Percentiles rank a stretch among this genome's conserved stretches.
Conservation (phyloP, 2,888 invertebrate species). For the Phlogophora meticulosa region DNA sequence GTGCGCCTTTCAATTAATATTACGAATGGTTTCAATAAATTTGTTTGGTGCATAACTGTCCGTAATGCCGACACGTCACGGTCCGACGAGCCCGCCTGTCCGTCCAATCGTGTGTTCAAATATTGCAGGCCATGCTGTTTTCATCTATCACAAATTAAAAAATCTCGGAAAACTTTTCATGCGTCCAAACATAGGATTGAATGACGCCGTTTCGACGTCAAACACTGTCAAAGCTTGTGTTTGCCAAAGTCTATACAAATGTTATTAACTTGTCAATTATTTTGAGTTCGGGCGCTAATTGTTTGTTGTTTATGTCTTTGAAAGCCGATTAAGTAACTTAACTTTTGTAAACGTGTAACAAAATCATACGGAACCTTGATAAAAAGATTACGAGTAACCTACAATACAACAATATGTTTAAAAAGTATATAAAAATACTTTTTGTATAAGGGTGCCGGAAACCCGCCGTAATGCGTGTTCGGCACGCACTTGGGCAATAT, state of each 20-base stretch:
- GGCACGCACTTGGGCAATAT: constrained; percentile 53
- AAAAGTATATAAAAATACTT: constrained; percentile 26
- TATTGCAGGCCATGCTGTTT: constrained; percentile 33
- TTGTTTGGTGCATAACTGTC: constrained; percentile 21
- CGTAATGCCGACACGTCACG: constrained; percentile 21
- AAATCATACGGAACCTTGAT: constrained; percentile 1
- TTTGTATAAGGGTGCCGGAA: constrained; percentile 35
- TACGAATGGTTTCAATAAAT: constrained; percentile 12
- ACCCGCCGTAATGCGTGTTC: constrained; percentile 34
- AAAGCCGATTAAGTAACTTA: constrained; percentile 11
- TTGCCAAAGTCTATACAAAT: constrained; percentile 23
- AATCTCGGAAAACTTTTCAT: constrained; percentile 26
- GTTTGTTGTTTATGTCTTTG: constrained; percentile 28
- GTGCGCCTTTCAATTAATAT: background rate
- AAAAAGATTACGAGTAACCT: constrained; percentile 24
- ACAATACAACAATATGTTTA: constrained; percentile 19
- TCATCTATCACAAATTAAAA: constrained; percentile 35
- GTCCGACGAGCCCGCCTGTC: constrained; percentile 28
- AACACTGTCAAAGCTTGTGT: constrained; percentile 6
- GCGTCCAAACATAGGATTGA: constrained; percentile 18
- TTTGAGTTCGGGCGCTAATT: constrained; percentile 5
- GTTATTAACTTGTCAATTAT: constrained; percentile 43
- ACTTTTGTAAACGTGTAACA: constrained; percentile 21
- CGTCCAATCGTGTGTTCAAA: constrained; percentile 38
- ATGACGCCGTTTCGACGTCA: constrained; percentile 21